Evolutionary conservation across 2,113 vertebrate genomes (phyloP).

Genomic region (Corythoichthys haematopterus): DNA sequence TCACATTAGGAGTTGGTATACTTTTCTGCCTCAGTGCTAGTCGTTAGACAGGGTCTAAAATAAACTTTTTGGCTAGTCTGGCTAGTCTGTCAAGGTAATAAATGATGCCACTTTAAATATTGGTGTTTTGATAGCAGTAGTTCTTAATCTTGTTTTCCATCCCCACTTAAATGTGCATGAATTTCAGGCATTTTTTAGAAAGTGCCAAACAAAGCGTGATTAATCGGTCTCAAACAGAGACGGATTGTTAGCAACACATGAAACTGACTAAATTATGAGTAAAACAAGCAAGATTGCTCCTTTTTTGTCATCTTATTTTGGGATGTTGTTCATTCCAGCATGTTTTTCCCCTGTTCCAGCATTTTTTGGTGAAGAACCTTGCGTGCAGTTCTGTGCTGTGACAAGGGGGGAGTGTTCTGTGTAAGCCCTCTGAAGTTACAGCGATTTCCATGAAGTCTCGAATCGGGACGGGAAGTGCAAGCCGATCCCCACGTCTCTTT

Average conservation of each 20-base stretch:
- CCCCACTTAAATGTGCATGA: conserved; percentile 16
- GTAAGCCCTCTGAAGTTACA: conserved; percentile 52
- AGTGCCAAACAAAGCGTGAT: conserved; percentile 46
- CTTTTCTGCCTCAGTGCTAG: not conserved
- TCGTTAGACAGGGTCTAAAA: conserved; percentile 4
- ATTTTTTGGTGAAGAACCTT: conserved; percentile 29
- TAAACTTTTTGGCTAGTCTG: not conserved
- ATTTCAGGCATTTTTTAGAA: conserved; percentile 32
- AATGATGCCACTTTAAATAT: not conserved
- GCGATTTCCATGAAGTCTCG: conserved; percentile 57
- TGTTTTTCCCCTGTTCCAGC: conserved; percentile 27
- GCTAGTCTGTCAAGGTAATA: not conserved
- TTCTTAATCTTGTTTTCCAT: conserved; percentile 10
- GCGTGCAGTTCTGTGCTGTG: conserved; percentile 11
- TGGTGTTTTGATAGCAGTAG: not conserved
- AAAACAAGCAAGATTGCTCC: conserved; percentile 38
- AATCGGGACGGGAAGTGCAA: conserved; percentile 31
- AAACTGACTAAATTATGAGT: conserved; percentile 15
- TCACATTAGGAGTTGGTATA: not conserved
- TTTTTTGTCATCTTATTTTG: conserved; percentile 24
- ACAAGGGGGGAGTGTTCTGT: conserved; percentile 16
- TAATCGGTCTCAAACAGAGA: conserved; percentile 14
- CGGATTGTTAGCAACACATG: conserved; percentile 38
- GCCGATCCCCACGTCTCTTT: conserved; percentile 20
- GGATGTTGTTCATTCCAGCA: conserved; percentile 24